Evolutionary conservation across 2,888 invertebrate species (phyloP).

Genomic region (Trissolcus japonicus): DNA sequence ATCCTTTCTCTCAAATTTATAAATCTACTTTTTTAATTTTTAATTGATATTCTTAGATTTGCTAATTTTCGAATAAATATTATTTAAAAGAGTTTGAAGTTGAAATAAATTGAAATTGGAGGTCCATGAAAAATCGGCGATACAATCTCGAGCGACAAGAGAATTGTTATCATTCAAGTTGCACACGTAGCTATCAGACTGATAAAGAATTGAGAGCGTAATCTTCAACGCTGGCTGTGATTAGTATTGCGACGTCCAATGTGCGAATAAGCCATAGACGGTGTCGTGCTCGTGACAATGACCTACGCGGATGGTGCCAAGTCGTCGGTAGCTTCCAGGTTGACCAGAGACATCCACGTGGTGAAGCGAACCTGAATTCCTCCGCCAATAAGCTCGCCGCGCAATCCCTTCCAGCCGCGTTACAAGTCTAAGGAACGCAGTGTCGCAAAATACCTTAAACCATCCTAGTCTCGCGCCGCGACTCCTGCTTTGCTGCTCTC

Average conservation of each 20-base stretch:
- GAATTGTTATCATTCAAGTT: constrained; percentile 18
- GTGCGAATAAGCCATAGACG: constrained; percentile 16
- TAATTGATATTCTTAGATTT: too few species aligned
- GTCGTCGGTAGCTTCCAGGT: constrained; percentile 42
- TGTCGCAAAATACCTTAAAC: constrained; percentile 42
- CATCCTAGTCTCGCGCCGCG: constrained; percentile 39
- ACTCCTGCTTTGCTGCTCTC: constrained; percentile 2
- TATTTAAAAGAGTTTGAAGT: too few species aligned
- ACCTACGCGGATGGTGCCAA: constrained; percentile 64
- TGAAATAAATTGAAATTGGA: too few species aligned
- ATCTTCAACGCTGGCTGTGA: constrained; percentile 69
- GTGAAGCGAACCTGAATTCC: constrained; percentile 61
- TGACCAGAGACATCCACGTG: constrained; percentile 62
- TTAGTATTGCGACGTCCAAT: constrained; percentile 36
- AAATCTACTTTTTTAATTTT: too few species aligned
- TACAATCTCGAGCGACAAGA: neutral
- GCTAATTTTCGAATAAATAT: too few species aligned
- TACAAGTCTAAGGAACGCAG: constrained; percentile 47
- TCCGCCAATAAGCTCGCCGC: constrained; percentile 64
- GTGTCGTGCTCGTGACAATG: constrained; percentile 67
- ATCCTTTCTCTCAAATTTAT: too few species aligned
- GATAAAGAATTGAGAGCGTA: constrained; percentile 71
- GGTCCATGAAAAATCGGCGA: too few species aligned
- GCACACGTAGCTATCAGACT: constrained; percentile 21
- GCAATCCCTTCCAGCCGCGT: constrained; percentile 63